Base-by-base conservation (phyloP, 2,797 vertebrate genomes). In the Xyrichtys novacula region DNA sequence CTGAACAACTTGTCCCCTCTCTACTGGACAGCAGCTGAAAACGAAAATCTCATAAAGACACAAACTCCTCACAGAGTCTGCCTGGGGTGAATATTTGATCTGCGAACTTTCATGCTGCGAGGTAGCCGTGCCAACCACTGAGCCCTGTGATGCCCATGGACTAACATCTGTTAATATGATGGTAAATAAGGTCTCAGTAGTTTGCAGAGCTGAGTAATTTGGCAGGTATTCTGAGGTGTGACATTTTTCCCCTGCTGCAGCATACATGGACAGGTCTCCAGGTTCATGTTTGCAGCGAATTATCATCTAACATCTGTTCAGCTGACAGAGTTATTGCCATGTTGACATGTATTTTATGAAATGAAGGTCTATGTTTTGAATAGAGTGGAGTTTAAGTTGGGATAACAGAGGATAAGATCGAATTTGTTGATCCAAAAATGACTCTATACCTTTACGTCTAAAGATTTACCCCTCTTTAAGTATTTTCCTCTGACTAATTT, bases 121-220 rank as follows among this genome's bases (percentile, higher is more conserved):
- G 62, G 46, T 39, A 50, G 63, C 57, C 5, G 53, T 7, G 39
- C 49, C 58, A 36, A 29, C 65, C 65, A 17, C 73, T 11, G 65
- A 53, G 43, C 47, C 19, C 43, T 17, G 64, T 42, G 68, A 64
- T 31, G 68, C 58, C 68, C n/a, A 11, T 54, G 29, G 43, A 46
- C 49, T 19, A 68, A 65, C 74, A 71, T 80, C 65, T 77, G 76
- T 39, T 74, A 19, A 55, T 39, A 12, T 60, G 39, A 64, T 17
- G 40, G 32, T 56, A 48, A 76, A 55, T 43, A 64, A 16, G 11
- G 4, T 36, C 60, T 26, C 43, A 47, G 61, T 46, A 20, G 32
- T 34, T 34, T 29, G 19, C 53, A 17, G 39, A 32, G 56, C 39
- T 56, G 60, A 59, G 46, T 7, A 12, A 14, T 56, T 55, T 59